Conservation (phyloP, 2,888 invertebrate genomes). For the Onthophagus sagittarius region DNA sequence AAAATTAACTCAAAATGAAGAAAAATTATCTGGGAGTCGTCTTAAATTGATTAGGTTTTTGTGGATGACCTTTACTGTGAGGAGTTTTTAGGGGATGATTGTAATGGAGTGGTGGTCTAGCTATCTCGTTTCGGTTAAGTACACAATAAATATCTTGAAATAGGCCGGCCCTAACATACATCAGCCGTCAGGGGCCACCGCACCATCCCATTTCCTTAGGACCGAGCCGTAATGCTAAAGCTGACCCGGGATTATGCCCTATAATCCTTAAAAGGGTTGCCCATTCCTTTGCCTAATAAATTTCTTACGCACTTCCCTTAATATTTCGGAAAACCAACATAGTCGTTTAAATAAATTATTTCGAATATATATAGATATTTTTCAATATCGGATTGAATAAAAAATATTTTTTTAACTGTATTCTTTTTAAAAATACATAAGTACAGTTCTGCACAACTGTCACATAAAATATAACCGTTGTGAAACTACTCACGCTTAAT, state of each 20-base stretch:
- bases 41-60: background rate
- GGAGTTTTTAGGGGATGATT: background rate
- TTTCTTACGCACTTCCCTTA: constrained; percentile 22
- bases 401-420: background rate
- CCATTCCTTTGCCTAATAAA: constrained; percentile 19
- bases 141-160: constrained; percentile 49
- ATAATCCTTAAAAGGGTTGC: constrained; percentile 25
- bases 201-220: constrained; percentile 46
- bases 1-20: background rate
- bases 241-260: constrained; percentile 25
- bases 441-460: background rate
- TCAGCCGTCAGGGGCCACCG: constrained; percentile 42
- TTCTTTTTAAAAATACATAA: background rate
- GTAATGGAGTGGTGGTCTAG: constrained; percentile 26
- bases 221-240: constrained; percentile 38
- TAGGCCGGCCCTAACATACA: constrained; percentile 45
- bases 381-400: background rate
- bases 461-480: background rate
- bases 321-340: constrained; percentile 11
- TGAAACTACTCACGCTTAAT: too few relatives aligned
- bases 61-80: background rate
- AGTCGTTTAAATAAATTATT: background rate
- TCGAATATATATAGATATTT: background rate
- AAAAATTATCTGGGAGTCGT: background rate
- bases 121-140: constrained; percentile 48